Percentiles rank a stretch among this genome's conserved stretches.
phyloP scores from a whole-genome alignment of 2,888 invertebrate genomes.

The Apantesis nais region DNA sequence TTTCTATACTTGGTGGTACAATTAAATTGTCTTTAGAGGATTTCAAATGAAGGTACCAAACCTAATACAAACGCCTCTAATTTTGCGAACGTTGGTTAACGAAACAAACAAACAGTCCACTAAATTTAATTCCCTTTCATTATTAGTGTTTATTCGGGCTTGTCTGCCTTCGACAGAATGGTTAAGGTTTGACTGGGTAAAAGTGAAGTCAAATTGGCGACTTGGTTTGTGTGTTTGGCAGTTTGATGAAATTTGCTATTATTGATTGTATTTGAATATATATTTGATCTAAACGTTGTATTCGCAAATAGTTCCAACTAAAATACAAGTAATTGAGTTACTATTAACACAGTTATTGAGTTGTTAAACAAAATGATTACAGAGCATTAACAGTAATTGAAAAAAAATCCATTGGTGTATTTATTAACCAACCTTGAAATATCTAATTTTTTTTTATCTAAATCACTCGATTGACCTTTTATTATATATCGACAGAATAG shows the following conservation, averaged over 20 bases:
- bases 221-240: conserved; percentile 18
- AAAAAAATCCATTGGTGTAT: not conserved
- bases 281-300: conserved; percentile 1
- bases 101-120: conserved; percentile 53
- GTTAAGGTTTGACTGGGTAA: conserved; percentile 37
- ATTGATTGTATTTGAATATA: conserved; percentile 14
- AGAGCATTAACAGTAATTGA: not conserved
- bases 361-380: not conserved
- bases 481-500: conserved; percentile 17
- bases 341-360: not conserved
- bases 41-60: conserved; percentile 41
- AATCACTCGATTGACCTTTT: conserved; percentile 10
- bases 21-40: conserved; percentile 43
- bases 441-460: not conserved
- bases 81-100: conserved; percentile 39
- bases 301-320: not conserved
- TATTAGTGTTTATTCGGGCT: conserved; percentile 51
- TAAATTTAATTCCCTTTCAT: conserved; percentile 56
- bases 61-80: conserved; percentile 48
- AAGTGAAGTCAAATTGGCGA: conserved; percentile 37
- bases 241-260: conserved; percentile 12
- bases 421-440: not conserved
- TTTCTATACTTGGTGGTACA: conserved; percentile 1
- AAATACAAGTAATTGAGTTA: not conserved
- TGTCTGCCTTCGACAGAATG: conserved; percentile 29